Conservation (phyloP, 2,113 vertebrate species). For the Neodontobutis hainanensis region DNA sequence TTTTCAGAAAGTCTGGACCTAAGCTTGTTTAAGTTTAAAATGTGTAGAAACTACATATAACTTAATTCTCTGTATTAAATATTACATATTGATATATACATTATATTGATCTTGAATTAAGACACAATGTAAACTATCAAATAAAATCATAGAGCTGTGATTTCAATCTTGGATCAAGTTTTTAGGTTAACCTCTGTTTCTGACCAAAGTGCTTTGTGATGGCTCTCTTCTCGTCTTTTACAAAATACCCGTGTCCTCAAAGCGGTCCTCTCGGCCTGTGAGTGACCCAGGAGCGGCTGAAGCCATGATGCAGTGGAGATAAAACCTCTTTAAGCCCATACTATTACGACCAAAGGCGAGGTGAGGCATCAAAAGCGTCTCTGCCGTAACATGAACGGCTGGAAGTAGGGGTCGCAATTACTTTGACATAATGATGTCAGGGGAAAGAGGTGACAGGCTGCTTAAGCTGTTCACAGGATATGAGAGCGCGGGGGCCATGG, state of each 20-base stretch:
- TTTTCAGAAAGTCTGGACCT: too few species aligned
- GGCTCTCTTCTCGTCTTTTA: slow-evolving; percentile 16
- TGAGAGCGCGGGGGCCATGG: background rate
- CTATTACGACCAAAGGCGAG: slow-evolving; percentile 49
- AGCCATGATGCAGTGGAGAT: slow-evolving; percentile 70
- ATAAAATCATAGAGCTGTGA: too few species aligned
- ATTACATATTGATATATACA: too few species aligned
- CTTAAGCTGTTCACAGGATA: slow-evolving; percentile 30
- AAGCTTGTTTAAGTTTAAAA: too few species aligned
- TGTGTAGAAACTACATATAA: too few species aligned
- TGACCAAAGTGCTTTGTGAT: too few species aligned
- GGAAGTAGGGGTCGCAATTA: slow-evolving; percentile 40
- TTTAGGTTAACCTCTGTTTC: too few species aligned
- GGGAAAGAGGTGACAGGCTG: slow-evolving; percentile 7
- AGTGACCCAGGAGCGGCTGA: slow-evolving; percentile 63
- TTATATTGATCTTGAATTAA: too few species aligned
- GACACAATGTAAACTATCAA: too few species aligned
- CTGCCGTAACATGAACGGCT: slow-evolving; percentile 11
- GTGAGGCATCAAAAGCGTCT: slow-evolving; percentile 50
- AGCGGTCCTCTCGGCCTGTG: slow-evolving; percentile 51
- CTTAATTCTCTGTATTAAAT: too few species aligned
- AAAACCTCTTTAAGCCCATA: slow-evolving; percentile 61
- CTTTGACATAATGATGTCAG: slow-evolving; percentile 39
- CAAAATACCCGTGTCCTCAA: slow-evolving; percentile 54
- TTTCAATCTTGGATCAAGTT: too few species aligned